These are phyloP conservation scores for Heteropelma amictum DNA, from an alignment of 2,888 invertebrate species.

Conservation along the genomic window DNA sequence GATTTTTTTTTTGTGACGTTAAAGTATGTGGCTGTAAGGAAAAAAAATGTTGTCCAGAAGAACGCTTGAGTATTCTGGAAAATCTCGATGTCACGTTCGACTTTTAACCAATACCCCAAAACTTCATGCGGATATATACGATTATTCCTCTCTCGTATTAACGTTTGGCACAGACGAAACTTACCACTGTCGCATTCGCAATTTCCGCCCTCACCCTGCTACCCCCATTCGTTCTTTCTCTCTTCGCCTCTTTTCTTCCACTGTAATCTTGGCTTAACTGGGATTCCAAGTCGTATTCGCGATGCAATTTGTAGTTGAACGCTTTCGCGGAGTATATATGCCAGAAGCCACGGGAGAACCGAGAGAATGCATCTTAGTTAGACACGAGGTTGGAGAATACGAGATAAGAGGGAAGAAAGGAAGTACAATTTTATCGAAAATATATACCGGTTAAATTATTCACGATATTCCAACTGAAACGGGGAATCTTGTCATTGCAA, in stretches of 20 bases:
- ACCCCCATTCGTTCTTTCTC: constrained; percentile 10
- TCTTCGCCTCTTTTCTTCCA: constrained; percentile 28
- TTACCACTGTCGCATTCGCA: background rate
- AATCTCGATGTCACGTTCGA: constrained; percentile 29
- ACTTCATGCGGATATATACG: constrained; percentile 23
- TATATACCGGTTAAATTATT: background rate
- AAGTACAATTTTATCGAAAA: constrained; percentile 3
- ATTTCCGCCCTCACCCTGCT: constrained; percentile 13
- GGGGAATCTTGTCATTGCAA: constrained; percentile 7
- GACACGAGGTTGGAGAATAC: background rate
- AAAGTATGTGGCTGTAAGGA: too few relatives aligned
- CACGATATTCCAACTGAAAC: background rate
- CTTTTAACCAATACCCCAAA: constrained; percentile 26
- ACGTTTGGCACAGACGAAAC: too few relatives aligned
- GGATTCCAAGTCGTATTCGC: constrained; percentile 54
- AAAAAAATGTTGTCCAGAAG: too few relatives aligned
- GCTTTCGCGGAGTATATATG: constrained; percentile 38
- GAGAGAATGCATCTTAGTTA: constrained; percentile 43
- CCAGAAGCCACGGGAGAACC: constrained; percentile 36
- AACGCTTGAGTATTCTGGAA: too few relatives aligned
- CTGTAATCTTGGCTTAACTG: constrained; percentile 57
- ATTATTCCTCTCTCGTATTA: too few relatives aligned
- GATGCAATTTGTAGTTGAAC: constrained; percentile 56
- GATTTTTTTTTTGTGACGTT: too few relatives aligned
- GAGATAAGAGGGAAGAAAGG: background rate